Evolutionary conservation across 2,797 vertebrate genomes (phyloP).

Genomic region (Nasua narica): DNA sequence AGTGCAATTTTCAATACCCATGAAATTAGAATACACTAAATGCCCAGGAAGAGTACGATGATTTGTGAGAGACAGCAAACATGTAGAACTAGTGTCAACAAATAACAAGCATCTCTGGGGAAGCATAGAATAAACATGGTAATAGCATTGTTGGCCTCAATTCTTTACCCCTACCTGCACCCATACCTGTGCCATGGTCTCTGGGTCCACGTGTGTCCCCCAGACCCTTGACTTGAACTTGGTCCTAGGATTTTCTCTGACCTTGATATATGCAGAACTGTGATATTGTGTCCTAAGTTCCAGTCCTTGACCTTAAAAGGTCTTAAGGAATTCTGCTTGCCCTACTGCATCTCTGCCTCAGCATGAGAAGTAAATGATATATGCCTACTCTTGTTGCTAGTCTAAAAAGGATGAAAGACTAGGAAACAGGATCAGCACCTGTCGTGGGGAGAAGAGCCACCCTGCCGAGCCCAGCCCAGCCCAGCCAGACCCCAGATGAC

Average conservation of each 20-base stretch:
- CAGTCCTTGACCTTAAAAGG: not conserved
- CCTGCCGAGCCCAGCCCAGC: not conserved
- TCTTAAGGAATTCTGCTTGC: not conserved
- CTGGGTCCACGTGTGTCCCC: not conserved
- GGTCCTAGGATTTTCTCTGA: not conserved
- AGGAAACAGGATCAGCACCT: not conserved
- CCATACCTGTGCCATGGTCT: not conserved
- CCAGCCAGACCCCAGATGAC: not conserved
- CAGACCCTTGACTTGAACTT: not conserved
- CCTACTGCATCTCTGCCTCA: not conserved
- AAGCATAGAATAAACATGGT: not conserved
- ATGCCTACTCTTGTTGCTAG: too few species aligned
- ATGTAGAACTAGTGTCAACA: not conserved
- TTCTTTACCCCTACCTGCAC: not conserved
- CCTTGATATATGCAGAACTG: not conserved
- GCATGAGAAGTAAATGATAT: not conserved
- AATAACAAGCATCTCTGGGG: not conserved
- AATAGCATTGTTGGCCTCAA: not conserved
- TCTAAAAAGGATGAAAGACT: not conserved
- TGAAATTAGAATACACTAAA: not conserved
- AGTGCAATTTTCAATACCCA: not conserved
- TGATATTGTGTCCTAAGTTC: not conserved
- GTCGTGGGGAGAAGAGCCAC: not conserved
- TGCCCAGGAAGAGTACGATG: not conserved
- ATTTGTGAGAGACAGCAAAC: not conserved